Base-by-base conservation (phyloP, 2,113 vertebrate genomes). In the Tetrao urogallus region DNA sequence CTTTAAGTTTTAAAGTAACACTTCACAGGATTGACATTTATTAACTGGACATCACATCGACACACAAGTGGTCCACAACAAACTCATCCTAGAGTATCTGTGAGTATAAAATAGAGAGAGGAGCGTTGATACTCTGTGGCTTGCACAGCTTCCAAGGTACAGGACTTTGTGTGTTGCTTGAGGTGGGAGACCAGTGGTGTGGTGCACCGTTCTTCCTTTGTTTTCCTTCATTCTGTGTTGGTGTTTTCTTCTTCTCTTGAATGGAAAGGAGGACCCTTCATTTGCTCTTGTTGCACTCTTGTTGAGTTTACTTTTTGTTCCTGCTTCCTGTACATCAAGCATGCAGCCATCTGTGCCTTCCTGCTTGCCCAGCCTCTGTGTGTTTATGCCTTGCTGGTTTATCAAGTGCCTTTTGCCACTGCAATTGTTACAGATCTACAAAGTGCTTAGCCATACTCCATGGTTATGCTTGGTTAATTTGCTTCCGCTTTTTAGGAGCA, bases 41-140 rank as follows among this genome's bases (percentile, higher is more conserved):
- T 36, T 48, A 24, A 14, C 32, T 16, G 27, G 8, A 0, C 20
- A 3, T 2, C 1, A 2, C 20, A 10, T 11, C 24, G 15, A 4
- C 30, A 27, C 45, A 3, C 36, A 24, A 8, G 24, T 18, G 28
- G 28, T 34, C 18, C 50, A 34, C 34, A 50, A 24, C 34, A 11
- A 52, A 25, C 54, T 21, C 15, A 38, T 20, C 20, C 14, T 52
- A 12, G 19, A 21, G 43, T 8, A 52, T 10, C 36, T 4, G 0
- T 2, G 3, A 22, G 18, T 28, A 40, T 48, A 60, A 60, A 42
- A 13, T 2, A 15, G 40, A 42, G 17, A 15, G 40, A 42, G 17
- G 21, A 10, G 71, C 8, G 27, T 1, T 3, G 10, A 11, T 2
- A 0, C 8, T 7, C 11, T 24, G 6, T 7, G 27, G 14, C 22